Evolutionary conservation across 2,113 vertebrate genomes (phyloP).

Genomic region (Candoia aspera): DNA sequence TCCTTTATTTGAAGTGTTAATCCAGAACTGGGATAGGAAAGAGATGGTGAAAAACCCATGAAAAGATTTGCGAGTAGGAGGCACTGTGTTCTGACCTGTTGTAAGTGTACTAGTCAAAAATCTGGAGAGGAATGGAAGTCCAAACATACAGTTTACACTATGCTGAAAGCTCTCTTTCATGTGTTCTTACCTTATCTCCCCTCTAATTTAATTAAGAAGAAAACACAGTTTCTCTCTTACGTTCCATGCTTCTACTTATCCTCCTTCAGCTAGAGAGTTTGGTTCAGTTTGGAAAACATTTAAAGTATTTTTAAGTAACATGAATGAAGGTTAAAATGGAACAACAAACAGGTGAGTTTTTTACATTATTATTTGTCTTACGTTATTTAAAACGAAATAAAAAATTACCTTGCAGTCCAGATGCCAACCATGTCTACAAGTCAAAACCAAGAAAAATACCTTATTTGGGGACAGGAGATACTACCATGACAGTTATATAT

Average conservation of each 20-base stretch:
- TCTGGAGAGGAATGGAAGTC: no score
- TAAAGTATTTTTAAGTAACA: conserved; percentile 40
- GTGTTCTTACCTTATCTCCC: conserved; percentile 12
- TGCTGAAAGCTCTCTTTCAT: no score
- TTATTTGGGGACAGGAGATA: background rate
- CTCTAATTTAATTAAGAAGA: conserved; percentile 38
- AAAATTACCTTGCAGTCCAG: background rate
- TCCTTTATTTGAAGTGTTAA: no score
- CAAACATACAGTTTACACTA: no score
- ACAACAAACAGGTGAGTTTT: conserved; percentile 40
- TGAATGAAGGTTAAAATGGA: conserved; percentile 48
- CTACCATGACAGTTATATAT: background rate
- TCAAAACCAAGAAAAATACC: background rate
- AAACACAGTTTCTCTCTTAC: conserved; percentile 41
- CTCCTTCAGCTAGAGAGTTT: conserved; percentile 29
- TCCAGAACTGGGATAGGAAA: background rate
- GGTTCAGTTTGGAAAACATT: conserved; percentile 40
- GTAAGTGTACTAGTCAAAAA: no score
- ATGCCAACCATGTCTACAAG: background rate
- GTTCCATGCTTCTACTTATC: conserved; percentile 19
- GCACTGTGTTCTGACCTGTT: no score
- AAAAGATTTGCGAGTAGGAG: background rate
- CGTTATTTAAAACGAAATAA: background rate
- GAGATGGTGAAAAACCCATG: background rate
- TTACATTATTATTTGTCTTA: conserved; percentile 51